Base-by-base conservation (phyloP, 2,888 invertebrate genomes). In the Hemicrepidius hirtus region DNA sequence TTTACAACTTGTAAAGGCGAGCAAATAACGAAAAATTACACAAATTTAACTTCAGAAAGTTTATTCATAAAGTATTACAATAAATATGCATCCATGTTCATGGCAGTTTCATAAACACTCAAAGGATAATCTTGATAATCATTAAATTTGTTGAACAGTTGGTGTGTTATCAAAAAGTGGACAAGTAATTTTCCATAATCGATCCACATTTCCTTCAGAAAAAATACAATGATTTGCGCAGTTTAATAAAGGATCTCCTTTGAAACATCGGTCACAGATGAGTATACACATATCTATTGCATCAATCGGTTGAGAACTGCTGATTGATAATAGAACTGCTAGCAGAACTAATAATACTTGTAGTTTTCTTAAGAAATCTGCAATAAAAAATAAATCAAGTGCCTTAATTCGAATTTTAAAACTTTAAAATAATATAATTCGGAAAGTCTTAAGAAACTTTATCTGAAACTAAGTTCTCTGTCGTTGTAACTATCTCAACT, bases 141-240 rank as follows among this genome's bases (percentile, higher is more conserved):
- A 28, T 75, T 77, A 79, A 57, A 78, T 64, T 63, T 76, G 74
- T 40, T 74, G 57, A 20, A 78, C 76, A n/a, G 28, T 66, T 18
- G 77, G 77, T 46, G 53, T 32, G 44, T 75, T 62, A 12, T 66
- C 68, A 50, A 80, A 78, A 28, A 69, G 71, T 18, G 81, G 80
- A 71, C 84, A 84, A 35, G 68, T 62, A 6, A 68, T 65, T 57
- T 67, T 80, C 82, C 82, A 84, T 18, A 75, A 64, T 12, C 64
- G 50, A n/a, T 75, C 70, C 9, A 82, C 73, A 16, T 74, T 65
- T n/a, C 81, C 83, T 6, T 53, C 63, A 18, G 79, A 79, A n/a
- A 64, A 59, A 10, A 84, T 76, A 74, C 84, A 84, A 71, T 83
- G 79, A 74, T 83, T 84, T 20, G 82, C 83, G 66, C 84, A 83